Evolutionary conservation across 2,797 vertebrate species (phyloP).

Genomic region (Epinephelus awoara): DNA sequence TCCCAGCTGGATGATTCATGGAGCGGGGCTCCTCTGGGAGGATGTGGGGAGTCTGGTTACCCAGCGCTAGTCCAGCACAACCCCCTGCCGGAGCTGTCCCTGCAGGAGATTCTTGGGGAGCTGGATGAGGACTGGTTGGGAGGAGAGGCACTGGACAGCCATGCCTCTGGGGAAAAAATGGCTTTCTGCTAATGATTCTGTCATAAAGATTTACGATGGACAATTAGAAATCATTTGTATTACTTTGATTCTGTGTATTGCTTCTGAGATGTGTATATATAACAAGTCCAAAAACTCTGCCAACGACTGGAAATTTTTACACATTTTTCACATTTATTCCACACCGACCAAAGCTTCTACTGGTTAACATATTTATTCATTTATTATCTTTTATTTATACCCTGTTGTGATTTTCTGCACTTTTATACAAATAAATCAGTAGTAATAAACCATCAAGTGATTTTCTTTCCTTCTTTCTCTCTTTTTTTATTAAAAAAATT

Average conservation of each 20-base stretch:
- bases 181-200: constrained; percentile 52
- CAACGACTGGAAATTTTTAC: not conserved
- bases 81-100: constrained; percentile 79
- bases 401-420: constrained; percentile 64
- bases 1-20: constrained; percentile 66
- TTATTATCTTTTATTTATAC: constrained; percentile 63
- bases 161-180: constrained; percentile 24
- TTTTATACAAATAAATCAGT: constrained; percentile 75
- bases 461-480: not conserved
- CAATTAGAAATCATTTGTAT: constrained; percentile 49
- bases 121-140: constrained; percentile 80
- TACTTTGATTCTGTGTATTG: constrained; percentile 33
- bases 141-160: constrained; percentile 49
- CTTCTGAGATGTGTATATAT: not conserved
- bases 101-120: constrained; percentile 84
- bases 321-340: constrained; percentile 6
- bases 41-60: constrained; percentile 19
- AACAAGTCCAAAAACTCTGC: not conserved
- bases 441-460: constrained; percentile 24
- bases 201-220: constrained; percentile 5
- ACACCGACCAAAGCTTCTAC: not conserved
- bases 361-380: constrained; percentile 57
- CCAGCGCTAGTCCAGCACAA: constrained; percentile 7
- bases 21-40: constrained; percentile 35
- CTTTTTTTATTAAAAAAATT: not conserved